phyloP scores from a whole-genome alignment of 2,113 vertebrate species.

The Gasterosteus aculeatus region DNA sequence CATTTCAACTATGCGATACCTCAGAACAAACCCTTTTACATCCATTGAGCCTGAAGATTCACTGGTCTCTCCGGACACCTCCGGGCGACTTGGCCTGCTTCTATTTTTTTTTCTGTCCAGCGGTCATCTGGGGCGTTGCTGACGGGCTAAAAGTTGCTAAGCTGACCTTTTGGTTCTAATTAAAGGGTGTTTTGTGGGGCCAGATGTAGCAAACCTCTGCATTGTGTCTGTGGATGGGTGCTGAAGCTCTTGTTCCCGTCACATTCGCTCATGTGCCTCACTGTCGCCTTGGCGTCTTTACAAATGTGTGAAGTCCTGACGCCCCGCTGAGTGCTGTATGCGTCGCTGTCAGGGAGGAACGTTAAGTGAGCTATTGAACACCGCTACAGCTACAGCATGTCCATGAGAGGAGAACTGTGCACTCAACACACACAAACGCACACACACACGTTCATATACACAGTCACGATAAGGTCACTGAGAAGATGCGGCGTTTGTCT shows the following conservation, averaged over 20 bases:
- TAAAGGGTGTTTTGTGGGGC: slow-evolving; percentile 53
- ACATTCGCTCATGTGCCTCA: slow-evolving; percentile 30
- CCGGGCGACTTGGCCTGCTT: slow-evolving; percentile 49
- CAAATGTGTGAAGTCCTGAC: slow-evolving; percentile 59
- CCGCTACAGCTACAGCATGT: slow-evolving; percentile 23
- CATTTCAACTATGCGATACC: slow-evolving; percentile 29
- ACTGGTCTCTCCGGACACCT: slow-evolving; percentile 26
- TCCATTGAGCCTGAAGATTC: slow-evolving; percentile 37
- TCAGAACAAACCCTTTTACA: slow-evolving; percentile 40
- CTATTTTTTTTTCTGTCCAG: slow-evolving; percentile 54
- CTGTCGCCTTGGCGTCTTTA: slow-evolving; percentile 46
- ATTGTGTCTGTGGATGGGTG: slow-evolving; percentile 11
- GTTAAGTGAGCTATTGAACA: slow-evolving; percentile 37
- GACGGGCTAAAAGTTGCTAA: slow-evolving; percentile 64
- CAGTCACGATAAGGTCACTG: slow-evolving; percentile 4
- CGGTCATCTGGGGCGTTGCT: slow-evolving; percentile 47
- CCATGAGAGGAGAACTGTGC: slow-evolving; percentile 30
- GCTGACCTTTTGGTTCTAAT: slow-evolving; percentile 79
- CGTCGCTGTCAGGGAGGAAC: slow-evolving; percentile 22
- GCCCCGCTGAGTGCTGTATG: slow-evolving; percentile 30
- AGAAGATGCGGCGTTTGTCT: slow-evolving; percentile 32
- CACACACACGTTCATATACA: slow-evolving; percentile 1
- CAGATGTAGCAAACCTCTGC: slow-evolving; percentile 56
- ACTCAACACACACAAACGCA: not conserved
- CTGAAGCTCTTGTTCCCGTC: slow-evolving; percentile 20